Base-by-base conservation (phyloP, 2,113 vertebrate species). In the Muntiacus muntjak region DNA sequence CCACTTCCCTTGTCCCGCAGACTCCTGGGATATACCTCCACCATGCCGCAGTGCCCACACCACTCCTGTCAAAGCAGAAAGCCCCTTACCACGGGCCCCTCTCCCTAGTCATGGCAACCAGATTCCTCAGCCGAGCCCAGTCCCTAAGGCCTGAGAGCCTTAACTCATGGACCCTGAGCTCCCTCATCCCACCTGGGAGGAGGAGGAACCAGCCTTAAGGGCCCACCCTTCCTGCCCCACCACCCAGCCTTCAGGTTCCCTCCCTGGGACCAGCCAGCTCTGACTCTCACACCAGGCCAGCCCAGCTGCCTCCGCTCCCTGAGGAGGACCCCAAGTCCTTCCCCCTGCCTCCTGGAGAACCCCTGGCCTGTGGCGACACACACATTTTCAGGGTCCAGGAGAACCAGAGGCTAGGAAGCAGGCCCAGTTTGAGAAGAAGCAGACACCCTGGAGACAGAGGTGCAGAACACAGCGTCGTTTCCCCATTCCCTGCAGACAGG, bases 1-100 rank as follows among this genome's bases (percentile, higher is more conserved):
- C 95, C 94, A 97, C 91, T 97, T 97, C 95, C 90, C 62, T 94
- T 67, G 13, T 94, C 50, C 91, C 71, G 16, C 7, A 14, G 64
- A 40, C 43, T 94, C 93, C 86, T 55, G 25, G 76, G 85, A 76
- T 64, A 45, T 7, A 54, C 67, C 15, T 33, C 25, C 16, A 21
- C 82, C 76, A 15, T 23, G 40, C 82, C 55, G 25, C 36, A 50
- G 36, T 15, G 16, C 64, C 83, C 71, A 47, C 71, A 87, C 58
- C 28, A 47, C 62, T 91, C 13, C 25, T 15, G 47, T 67, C 30
- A n/a, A 91, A 82, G 58, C 64, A 86, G 94, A 85, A 87, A 90
- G 28, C 28, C 6, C 12, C 74, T 64, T 50, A 12, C 26, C 28
- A 71, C 1, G 23, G 67, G 54, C 47, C 55, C 50, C 57, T 30